Conservation (phyloP, 2,797 vertebrate genomes). For the Silurus lanzhouensis region DNA sequence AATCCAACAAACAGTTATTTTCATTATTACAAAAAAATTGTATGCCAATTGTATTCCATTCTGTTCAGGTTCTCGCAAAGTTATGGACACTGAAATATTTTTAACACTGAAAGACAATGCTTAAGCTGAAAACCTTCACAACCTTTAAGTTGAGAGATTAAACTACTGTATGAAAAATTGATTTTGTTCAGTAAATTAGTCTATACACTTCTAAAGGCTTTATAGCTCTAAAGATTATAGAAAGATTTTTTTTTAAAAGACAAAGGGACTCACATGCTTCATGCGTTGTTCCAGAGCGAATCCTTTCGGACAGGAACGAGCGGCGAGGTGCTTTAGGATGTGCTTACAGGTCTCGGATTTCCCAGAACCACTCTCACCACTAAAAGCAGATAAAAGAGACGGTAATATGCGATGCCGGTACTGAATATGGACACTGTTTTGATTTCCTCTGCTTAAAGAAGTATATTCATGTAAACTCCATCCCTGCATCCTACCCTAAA, state of each 20-base stretch:
- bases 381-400: constrained; percentile 56
- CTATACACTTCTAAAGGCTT: neutral
- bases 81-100: neutral
- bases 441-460: neutral
- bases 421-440: neutral
- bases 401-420: neutral
- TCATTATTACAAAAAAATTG: too few relatives aligned
- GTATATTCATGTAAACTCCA: neutral
- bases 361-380: constrained; percentile 94
- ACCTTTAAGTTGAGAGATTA: neutral
- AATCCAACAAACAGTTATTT: neutral
- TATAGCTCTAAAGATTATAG: neutral
- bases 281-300: constrained; percentile 81
- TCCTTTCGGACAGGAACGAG: constrained; percentile 77
- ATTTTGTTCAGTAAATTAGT: neutral
- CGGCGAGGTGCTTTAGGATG: constrained; percentile 85
- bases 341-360: constrained; percentile 91
- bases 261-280: constrained; percentile 83
- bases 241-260: neutral
- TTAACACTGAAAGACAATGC: constrained; percentile 56
- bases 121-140: neutral
- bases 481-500: neutral
- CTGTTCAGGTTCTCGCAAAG: neutral
- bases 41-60: neutral
- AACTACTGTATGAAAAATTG: too few relatives aligned